Base-by-base conservation (phyloP, 2,113 vertebrate genomes). In the Nyctereutes procyonoides region DNA sequence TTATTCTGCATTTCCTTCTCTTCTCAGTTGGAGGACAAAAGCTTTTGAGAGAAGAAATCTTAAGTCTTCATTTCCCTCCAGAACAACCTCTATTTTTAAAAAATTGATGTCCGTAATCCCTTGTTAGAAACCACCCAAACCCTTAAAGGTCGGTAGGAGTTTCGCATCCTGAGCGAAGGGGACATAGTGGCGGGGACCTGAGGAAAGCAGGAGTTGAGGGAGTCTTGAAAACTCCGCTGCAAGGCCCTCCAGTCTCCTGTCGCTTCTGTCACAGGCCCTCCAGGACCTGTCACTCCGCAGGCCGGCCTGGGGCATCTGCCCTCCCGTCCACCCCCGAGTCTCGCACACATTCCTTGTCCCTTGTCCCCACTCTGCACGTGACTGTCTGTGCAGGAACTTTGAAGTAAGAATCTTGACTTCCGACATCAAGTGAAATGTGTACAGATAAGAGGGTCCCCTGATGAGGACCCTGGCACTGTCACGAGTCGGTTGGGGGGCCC, bases 81-180 rank as follows among this genome's bases (percentile, higher is more conserved):
- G 96, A 85, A 43, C 13, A 38, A 53, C 79, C 12, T 83, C 13
- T 48, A 28, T 89, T 89, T 79, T 22, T 48, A 2, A 63, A 90
- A 74, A 77, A 65, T 79, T 4, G 13, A 22, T 30, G 8, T 48
- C 91, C 65, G 71, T 86, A 73, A 82, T 62, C 65, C 53, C 32
- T 73, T 95, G 28, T 71, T 79, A 95, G 69, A 90, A 92, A 69
- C 24, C 71, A 87, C 51, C 16, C n/a, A 65, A 91, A 67, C 30
- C 0, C 58, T 85, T 94, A 48, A 91, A 95, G 32, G 12, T 79
- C 2, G 12, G 24, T 26, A 35, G 79, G 24, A 96, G 93, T 4
- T 43, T 90, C 55, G n/a, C 15, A 53, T 65, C 17, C 76, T 88
- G 26, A 91, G 48, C 38, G 74, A 93, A 84, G 58, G 24, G n/a